These are phyloP conservation scores for Hyperoplus immaculatus DNA, from an alignment of 2,797 vertebrate species.

Conservation along the genomic window DNA sequence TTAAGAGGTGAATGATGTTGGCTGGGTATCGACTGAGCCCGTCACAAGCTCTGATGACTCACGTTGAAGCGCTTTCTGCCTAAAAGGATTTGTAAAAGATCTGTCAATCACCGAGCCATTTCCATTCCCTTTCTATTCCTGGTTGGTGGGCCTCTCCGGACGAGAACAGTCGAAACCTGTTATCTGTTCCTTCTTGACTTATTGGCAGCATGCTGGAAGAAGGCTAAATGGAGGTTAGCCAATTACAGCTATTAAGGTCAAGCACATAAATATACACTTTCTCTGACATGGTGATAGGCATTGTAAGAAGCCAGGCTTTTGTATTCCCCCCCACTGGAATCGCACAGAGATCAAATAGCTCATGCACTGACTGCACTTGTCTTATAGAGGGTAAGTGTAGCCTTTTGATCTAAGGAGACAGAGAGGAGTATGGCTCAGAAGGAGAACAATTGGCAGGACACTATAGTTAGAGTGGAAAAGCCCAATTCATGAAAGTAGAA, in stretches of 20 bases:
- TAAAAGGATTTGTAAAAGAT: conserved; percentile 76
- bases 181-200: conserved; percentile 73
- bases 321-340: conserved; percentile 49
- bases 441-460: conserved; percentile 53
- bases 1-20: conserved; percentile 56
- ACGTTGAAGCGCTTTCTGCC: conserved; percentile 67
- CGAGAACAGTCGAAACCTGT: conserved; percentile 65
- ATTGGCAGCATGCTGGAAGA: conserved; percentile 72
- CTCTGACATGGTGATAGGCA: conserved; percentile 63
- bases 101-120: conserved; percentile 55
- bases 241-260: conserved; percentile 77
- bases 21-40: conserved; percentile 60
- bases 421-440: conserved; percentile 47
- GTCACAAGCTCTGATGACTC: conserved; percentile 65
- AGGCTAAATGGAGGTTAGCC: conserved; percentile 67
- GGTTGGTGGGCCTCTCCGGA: conserved; percentile 48
- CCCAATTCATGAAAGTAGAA: conserved; percentile 63
- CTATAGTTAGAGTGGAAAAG: conserved; percentile 50
- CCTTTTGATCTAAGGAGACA: conserved; percentile 68
- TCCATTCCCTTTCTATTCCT: conserved; percentile 37
- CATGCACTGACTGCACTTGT: conserved; percentile 49
- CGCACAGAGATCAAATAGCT: conserved; percentile 67
- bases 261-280: conserved; percentile 71
- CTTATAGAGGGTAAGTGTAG: conserved; percentile 54
- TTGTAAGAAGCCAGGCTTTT: conserved; percentile 34